phyloP scores from a whole-genome alignment of 2,888 invertebrate species.

The Synergus laeviventris region DNA sequence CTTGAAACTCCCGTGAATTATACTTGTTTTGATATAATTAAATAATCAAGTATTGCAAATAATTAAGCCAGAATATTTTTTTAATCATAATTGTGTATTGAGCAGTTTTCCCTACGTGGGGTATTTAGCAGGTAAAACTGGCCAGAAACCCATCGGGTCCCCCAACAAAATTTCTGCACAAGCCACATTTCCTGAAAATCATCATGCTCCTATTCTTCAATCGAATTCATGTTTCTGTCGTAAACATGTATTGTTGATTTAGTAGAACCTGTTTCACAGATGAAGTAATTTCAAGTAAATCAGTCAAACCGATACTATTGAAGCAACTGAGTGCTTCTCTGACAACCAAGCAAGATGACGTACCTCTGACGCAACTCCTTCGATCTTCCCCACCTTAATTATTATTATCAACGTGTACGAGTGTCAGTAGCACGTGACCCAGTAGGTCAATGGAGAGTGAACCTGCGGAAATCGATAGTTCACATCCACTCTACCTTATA shows the following conservation, averaged over 20 bases:
- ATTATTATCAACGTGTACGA: constrained; percentile 5
- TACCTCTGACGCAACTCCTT: constrained; percentile 20
- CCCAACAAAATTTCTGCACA: no score
- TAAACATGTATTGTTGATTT: not conserved
- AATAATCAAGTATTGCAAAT: no score
- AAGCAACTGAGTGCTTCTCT: not conserved
- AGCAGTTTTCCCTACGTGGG: no score
- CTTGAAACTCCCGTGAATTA: no score
- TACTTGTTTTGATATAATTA: no score
- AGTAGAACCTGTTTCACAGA: not conserved
- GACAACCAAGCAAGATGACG: constrained; percentile 14
- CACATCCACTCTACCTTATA: constrained; percentile 7
- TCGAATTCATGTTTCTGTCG: not conserved
- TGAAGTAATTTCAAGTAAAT: constrained; percentile 5
- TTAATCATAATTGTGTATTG: no score
- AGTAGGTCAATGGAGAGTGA: constrained; percentile 26
- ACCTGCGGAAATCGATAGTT: not conserved
- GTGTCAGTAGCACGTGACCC: not conserved
- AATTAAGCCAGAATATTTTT: no score
- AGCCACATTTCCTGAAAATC: not conserved
- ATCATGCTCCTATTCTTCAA: not conserved
- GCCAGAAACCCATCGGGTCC: no score
- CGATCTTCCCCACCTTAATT: constrained; percentile 16
- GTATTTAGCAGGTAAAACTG: no score
- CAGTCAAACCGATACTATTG: constrained; percentile 20